Evolutionary conservation across 2,113 vertebrate genomes (phyloP), one percentile per base, ranked within the genome.

Genomic region (Actenoides lindsayi): DNA sequence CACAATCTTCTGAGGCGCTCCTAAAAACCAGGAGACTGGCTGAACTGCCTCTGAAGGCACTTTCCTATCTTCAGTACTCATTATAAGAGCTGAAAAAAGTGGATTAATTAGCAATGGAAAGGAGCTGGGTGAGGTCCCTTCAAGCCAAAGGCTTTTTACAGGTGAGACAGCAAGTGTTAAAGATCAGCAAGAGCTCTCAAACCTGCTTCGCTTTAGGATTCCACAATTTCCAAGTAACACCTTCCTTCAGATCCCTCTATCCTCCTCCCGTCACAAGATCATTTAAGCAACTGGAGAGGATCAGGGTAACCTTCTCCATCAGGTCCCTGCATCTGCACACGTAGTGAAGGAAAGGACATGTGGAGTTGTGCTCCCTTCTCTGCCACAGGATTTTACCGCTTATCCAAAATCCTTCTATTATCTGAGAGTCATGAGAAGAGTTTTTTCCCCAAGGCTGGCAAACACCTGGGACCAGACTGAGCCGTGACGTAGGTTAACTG

Each of bases 91-190:
- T 71, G 24, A 56, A 77, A 57, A 42, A 59, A 24, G 10, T 1
- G 28, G 46, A 18, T 27, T 59, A 59, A 41, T n/a, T 27, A 33
- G 37, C 8, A 3, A 62, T 41, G 30, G 35, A 30, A 33, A 19
- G 69, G 62, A 67, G 41, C 11, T 3, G 1, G 12, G 28, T 28
- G 62, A 82, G 27, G 37, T 24, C 37, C 48, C 65, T 67, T 51
- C 41, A 42, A 41, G 60, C 51, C 37, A 75, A 75, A 54, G 41
- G n/a, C 46, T 62, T 57, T 57, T 63, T 17, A n/a, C 41, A 62
- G 53, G 23, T 20, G 19, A 67, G n/a, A 20, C 0, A 16, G 35
- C 1, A 0, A 4, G 0, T 7, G 10, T 16, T n/a, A n/a, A 39
- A 60, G 56, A 44, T 23, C 70, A 89, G 65, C 60, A 82, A 44